A percentile compares a stretch with the other conserved stretches of the same genome.
Evolutionary conservation across 2,113 vertebrate species (phyloP).

Genomic region (Elachura formosa): DNA sequence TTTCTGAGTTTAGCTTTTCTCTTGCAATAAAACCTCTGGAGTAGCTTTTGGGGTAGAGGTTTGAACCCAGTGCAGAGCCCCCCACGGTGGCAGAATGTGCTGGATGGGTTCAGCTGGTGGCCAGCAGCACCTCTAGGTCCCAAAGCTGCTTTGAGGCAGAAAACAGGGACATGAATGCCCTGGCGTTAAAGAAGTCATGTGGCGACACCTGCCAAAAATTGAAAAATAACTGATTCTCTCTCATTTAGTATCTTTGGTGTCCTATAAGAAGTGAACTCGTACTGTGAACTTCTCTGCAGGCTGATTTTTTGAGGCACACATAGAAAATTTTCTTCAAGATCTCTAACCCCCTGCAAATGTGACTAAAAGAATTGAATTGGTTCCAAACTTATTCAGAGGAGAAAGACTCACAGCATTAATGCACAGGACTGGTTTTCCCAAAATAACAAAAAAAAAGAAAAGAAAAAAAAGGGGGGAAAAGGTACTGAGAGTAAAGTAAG

Average conservation of each 20-base stretch:
- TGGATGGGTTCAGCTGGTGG: background rate
- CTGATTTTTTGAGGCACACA: background rate
- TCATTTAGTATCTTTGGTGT: background rate
- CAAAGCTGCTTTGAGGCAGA: background rate
- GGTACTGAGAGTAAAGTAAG: background rate
- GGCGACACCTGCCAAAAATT: background rate
- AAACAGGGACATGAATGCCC: rapidly evolving
- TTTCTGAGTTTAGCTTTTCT: background rate
- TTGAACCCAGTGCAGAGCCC: background rate
- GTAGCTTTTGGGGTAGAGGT: background rate
- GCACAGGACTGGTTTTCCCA: background rate
- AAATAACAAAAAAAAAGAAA: background rate
- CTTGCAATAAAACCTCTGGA: background rate
- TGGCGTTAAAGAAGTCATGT: background rate
- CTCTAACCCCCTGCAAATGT: background rate
- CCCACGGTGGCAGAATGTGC: rapidly evolving
- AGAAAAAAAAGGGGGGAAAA: rapidly evolving
- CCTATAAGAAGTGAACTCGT: rapidly evolving
- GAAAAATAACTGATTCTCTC: background rate
- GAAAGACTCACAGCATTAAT: background rate
- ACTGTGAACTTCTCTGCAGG: background rate
- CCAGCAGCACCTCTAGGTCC: background rate
- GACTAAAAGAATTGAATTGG: background rate
- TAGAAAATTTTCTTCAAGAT: background rate
- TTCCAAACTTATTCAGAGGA: background rate